Base-by-base conservation (phyloP, 2,888 invertebrate species). In the Melikaiella ostensackeni region DNA sequence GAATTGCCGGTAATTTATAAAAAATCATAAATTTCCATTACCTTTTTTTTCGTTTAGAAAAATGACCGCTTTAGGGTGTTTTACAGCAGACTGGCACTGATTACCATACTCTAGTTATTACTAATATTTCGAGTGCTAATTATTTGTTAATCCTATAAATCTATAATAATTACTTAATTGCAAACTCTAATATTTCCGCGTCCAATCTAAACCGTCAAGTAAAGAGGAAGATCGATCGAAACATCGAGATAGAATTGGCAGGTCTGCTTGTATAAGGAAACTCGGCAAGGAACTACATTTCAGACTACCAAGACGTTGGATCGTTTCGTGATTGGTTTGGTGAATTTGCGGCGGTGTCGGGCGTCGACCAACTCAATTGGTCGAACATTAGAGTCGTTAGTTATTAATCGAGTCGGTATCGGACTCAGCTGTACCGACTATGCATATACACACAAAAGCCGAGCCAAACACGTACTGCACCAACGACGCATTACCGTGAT, bases 401-500 rank as follows among this genome's bases (percentile, higher is more conserved):
- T 87, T 87, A 86, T 86, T 88, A 87, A 87, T 86, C 82, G 85
- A 79, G 80, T n/a, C 38, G 70, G 80, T 82, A 82, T 82, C 80
- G 79, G 73, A 61, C 74, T 61, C 16, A 63, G 42, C 77, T 76
- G 66, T 75, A 81, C 42, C 27, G n/a, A n/a, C 33, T n/a, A 19
- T 42, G 79, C 77, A 70, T 77, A 79, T 78, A 77, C 76, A 80
- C 74, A 81, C 82, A 80, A 79, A 81, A 80, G n/a, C 76, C 55
- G 27, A 42, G 76, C 75, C 64, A 76, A 78, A 75, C 63, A 80
- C 63, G 75, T 77, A 79, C 62, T 78, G 63, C 75, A 73, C 81
- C 64, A 76, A 79, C 80, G 80, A 81, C 81, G 87, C 89, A 90
- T 89, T 90, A 90, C 89, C 88, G 86, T 89, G 89, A 90, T 89